These are phyloP conservation scores for Rhynchophorus ferrugineus DNA, from an alignment of 1,140 invertebrate genomes.

Conservation along the genomic window DNA sequence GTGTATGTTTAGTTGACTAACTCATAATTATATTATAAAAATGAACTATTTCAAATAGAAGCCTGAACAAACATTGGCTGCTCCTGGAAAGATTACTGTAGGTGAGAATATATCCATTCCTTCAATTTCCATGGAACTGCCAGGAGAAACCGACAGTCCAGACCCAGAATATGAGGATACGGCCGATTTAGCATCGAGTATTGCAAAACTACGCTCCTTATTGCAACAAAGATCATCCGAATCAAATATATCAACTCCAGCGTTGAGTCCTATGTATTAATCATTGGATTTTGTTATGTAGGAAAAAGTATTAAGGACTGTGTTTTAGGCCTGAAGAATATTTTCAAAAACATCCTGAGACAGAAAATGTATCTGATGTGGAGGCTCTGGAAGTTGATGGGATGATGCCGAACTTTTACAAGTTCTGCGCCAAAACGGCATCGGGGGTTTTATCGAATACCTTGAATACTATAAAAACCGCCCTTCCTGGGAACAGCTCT, in stretches of 20 bases:
- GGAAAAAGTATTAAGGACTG: no score
- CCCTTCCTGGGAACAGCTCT: slow-evolving; percentile 31
- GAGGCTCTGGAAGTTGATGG: slow-evolving; percentile 30
- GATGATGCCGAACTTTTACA: slow-evolving; percentile 37
- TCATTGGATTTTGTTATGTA: no score
- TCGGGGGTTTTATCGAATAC: slow-evolving; percentile 39
- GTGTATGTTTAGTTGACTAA: no score
- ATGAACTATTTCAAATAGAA: no score
- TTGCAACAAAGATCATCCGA: slow-evolving; percentile 55
- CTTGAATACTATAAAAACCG: slow-evolving; percentile 39
- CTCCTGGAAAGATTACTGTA: not conserved
- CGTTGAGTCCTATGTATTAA: slow-evolving; percentile 39
- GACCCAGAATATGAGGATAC: slow-evolving; percentile 64
- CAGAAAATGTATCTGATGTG: slow-evolving; percentile 15
- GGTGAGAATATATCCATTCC: slow-evolving; percentile 19
- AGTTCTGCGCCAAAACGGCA: slow-evolving; percentile 37
- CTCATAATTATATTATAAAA: no score
- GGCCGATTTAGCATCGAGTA: slow-evolving; percentile 62
- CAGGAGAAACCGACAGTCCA: slow-evolving; percentile 39
- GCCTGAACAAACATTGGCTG: no score
- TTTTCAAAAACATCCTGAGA: slow-evolving; percentile 21
- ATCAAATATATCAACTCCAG: slow-evolving; percentile 36
- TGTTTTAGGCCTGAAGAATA: slow-evolving; percentile 32
- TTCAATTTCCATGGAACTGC: slow-evolving; percentile 24
- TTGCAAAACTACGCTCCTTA: slow-evolving; percentile 60